Evolutionary conservation across 2,797 vertebrate species (phyloP), one percentile per base, ranked within the genome.

Genomic region (Choloepus didactylus): DNA sequence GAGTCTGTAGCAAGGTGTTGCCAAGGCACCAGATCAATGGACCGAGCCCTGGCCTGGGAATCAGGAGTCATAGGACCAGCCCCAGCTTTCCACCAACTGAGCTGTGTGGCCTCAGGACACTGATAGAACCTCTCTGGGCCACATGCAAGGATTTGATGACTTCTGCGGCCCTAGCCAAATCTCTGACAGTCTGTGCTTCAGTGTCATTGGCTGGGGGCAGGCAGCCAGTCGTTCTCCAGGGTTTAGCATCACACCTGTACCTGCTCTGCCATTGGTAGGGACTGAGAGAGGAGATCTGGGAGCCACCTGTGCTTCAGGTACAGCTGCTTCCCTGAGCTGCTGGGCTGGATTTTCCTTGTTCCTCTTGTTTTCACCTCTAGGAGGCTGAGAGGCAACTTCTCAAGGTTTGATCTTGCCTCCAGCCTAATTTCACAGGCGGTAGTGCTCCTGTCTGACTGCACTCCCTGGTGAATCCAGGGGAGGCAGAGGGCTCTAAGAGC

Each of bases 231-330:
- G 51, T 69, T 44, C 6, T 41, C 35, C 10, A 31, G 66, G 2
- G 4, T 54, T 79, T 49, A 44, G 86, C 31, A 0, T 35, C 59
- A 0, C 0, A 44, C 27, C 18, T 38, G 27, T 3, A 4, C 16
- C 0, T 9, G n/a, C 7, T 19, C 10, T 35, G 25, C n/a, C 62
- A 29, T 11, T 27, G 46, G 31, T 75, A 49, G 46, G 41, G 60
- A 89, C 64, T 41, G 69, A 77, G 3, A 6, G 49, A 31, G 27
- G 31, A 14, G 16, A 7, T 27, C 31, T 21, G 12, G 41, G 66
- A 72, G n/a, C 25, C 2, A 49, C 64, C 19, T 73, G 5, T 1
- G 31, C 19, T 5, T 41, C 0, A 2, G 0, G 25, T 44, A 29
- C 62, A n/a, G n/a, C 49, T 44, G 18, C 51, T 70, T 12, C 70